Evolutionary conservation across 2,888 invertebrate species (phyloP).

Genomic region (Marronus borbonicus): DNA sequence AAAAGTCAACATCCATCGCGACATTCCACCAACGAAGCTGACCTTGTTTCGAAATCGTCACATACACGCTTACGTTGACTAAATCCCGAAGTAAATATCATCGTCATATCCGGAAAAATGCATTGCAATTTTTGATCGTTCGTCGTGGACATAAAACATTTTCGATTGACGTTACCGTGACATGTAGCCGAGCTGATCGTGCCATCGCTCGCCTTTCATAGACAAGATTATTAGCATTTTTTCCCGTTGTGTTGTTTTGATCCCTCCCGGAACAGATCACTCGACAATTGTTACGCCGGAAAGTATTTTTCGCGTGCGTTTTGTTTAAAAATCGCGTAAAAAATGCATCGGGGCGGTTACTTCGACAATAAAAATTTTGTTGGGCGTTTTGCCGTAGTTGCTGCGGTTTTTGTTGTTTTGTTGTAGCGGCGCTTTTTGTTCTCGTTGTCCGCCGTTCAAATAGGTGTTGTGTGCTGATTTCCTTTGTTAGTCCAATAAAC

Average conservation of each 20-base stretch:
- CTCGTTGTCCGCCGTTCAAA: neutral
- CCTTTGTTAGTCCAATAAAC: conserved; percentile 12
- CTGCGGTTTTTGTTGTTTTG: conserved; percentile 6
- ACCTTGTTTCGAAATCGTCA: conserved; percentile 27
- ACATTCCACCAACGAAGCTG: neutral
- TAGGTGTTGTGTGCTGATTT: conserved; percentile 5
- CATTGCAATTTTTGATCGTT: conserved; percentile 40
- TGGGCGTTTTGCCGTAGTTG: conserved; percentile 13
- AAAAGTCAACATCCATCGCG: conserved; percentile 5
- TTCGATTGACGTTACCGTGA: conserved; percentile 8
- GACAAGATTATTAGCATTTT: conserved; percentile 8
- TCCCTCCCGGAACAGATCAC: conserved; percentile 13
- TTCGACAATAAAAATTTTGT: conserved; percentile 29
- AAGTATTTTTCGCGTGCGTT: conserved; percentile 33
- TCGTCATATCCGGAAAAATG: conserved; percentile 32
- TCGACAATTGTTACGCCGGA: conserved; percentile 2
- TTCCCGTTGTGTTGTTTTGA: neutral
- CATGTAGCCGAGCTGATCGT: neutral
- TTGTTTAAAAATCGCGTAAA: conserved; percentile 25
- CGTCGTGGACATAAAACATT: conserved; percentile 23
- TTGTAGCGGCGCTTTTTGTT: neutral
- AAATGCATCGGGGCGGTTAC: conserved; percentile 22
- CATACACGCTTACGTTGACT: neutral
- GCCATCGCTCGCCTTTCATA: neutral
- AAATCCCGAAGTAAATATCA: conserved; percentile 15